Evolutionary conservation across 2,113 vertebrate genomes (phyloP).

Genomic region (Pteropus alecto): DNA sequence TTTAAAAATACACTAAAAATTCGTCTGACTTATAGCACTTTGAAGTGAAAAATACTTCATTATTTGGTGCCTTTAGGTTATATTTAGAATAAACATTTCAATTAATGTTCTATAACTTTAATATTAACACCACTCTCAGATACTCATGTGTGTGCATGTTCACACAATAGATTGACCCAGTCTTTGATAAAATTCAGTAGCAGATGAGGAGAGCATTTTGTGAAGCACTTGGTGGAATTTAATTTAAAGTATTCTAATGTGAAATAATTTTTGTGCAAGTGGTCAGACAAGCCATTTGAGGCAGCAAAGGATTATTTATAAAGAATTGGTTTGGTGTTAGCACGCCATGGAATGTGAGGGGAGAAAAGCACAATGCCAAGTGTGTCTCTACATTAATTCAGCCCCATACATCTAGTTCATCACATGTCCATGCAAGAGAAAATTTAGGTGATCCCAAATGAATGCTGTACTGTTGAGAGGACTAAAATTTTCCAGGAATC

Average conservation of each 20-base stretch:
- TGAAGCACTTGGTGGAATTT: background rate
- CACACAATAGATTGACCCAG: background rate
- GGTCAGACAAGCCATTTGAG: background rate
- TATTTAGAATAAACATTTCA: conserved; percentile 1
- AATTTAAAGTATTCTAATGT: background rate
- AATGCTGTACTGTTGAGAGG: background rate
- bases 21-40: background rate
- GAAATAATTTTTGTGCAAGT: background rate
- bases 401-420: background rate
- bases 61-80: background rate
- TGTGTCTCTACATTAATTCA: background rate
- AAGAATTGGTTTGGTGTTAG: background rate
- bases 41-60: background rate
- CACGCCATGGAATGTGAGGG: background rate
- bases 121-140: background rate
- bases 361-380: background rate
- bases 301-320: background rate
- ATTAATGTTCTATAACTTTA: background rate
- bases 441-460: background rate
- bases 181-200: background rate
- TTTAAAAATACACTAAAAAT: conserved; percentile 37
- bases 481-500: background rate
- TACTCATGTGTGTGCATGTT: background rate
- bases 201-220: background rate
- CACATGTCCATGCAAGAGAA: background rate